phyloP scores from a whole-genome alignment of 2,888 invertebrate species.

The Caenorhabditis zanzibari region DNA sequence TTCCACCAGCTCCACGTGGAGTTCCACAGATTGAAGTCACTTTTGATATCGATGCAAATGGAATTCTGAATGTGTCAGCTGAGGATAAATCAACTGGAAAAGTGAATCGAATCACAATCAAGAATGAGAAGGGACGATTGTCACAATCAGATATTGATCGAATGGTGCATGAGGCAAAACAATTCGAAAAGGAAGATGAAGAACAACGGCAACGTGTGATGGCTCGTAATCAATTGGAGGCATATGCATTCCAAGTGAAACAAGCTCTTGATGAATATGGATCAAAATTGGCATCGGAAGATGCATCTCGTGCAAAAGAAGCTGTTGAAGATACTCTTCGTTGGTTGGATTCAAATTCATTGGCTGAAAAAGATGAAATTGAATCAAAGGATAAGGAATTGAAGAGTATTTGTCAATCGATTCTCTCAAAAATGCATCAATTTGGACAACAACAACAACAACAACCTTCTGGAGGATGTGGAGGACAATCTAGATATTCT shows the following conservation, averaged over 20 bases:
- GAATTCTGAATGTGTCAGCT: constrained; percentile 82
- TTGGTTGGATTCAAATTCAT: constrained; percentile 86
- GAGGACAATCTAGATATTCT: constrained; percentile 28
- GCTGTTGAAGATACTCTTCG: constrained; percentile 93
- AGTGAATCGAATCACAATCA: constrained; percentile 79
- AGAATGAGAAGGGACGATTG: constrained; percentile 87
- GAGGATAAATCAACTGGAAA: constrained; percentile 82
- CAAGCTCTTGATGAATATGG: constrained; percentile 85
- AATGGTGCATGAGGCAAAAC: constrained; percentile 93
- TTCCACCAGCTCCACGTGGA: constrained; percentile 83
- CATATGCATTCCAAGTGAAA: constrained; percentile 87
- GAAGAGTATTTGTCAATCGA: constrained; percentile 71
- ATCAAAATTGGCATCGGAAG: constrained; percentile 91
- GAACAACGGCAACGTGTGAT: constrained; percentile 86
- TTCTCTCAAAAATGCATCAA: constrained; percentile 78
- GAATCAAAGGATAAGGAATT: constrained; percentile 73
- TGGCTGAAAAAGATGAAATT: constrained; percentile 87
- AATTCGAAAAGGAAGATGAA: constrained; percentile 89
- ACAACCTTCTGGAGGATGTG: constrained; percentile 38
- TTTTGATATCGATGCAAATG: constrained; percentile 84
- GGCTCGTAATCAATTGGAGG: constrained; percentile 88
- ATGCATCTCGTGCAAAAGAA: constrained; percentile 90
- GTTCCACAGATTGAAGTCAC: constrained; percentile 86
- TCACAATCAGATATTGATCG: constrained; percentile 94
- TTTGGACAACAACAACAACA: too few species aligned